Base-by-base conservation (phyloP, 1,140 invertebrate species). In the Cyphomyrmex costatus region DNA sequence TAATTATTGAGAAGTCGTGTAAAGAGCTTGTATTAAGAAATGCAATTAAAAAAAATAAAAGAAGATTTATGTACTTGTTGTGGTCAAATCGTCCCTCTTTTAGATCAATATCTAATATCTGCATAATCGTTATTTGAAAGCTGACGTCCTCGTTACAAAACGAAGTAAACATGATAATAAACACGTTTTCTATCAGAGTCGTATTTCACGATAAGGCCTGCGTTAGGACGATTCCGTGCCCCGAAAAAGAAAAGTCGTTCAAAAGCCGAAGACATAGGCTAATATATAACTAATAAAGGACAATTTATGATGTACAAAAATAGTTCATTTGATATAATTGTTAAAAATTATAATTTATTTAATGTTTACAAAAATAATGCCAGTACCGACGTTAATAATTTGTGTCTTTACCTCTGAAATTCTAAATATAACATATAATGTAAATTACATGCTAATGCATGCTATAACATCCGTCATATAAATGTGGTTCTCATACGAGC, bases 131-230 rank as follows among this genome's bases (percentile, higher is more conserved):
- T n/a, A n/a, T n/a, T 63, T 63, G 12, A 58, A 76, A 76, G 53
- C 12, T 76, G 33, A 42, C 3, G 53, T 76, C n/a, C n/a, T 58
- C n/a, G 30, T 12, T 36, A 3, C 14, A 3, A 58, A 76, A 42
- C 53, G 3, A 12, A 3, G n/a, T 58, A 76, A 58, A 76, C 14
- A 76, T 8, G 27, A 65, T 65, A 65, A 65, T 65, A 65, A 65
- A 65, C 30, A 65, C 16, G 19, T 36, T 53, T 71, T 33, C 19
- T 12, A 2, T 53, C 27, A 6, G 16, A 53, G 49, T 49, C 24
- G 21, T 51, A 19, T 71, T 51, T 71, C 46, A 19, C 6, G 8
- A 24, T 7, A 36, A 56, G 7, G 1, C 10, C 6, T 10, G 30
- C 19, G 0, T 65, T 36, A 30, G 1, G 4, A 61, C 14, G 1